Evolutionary conservation across 2,797 vertebrate species (phyloP).

Genomic region (Chrosomus eos): DNA sequence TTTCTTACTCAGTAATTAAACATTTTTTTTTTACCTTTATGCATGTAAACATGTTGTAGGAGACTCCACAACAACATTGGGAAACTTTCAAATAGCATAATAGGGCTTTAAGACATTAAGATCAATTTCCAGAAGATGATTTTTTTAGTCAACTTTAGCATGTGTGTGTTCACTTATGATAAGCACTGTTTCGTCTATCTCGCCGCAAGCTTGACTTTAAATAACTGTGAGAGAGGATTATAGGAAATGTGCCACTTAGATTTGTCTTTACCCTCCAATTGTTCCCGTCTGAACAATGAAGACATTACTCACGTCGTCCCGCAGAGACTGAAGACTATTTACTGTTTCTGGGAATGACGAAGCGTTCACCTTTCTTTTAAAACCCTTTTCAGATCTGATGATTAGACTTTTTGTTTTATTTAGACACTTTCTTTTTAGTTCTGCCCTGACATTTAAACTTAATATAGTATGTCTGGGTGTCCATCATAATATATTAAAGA

Average conservation of each 20-base stretch:
- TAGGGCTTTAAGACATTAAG: too few species aligned
- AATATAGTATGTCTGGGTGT: neutral
- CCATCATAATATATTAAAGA: neutral
- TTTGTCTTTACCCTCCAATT: neutral
- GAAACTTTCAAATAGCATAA: too few species aligned
- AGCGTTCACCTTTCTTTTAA: constrained; percentile 51
- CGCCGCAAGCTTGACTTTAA: neutral
- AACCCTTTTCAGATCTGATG: constrained; percentile 28
- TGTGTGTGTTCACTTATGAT: too few species aligned
- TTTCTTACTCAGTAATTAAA: neutral
- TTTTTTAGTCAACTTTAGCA: too few species aligned
- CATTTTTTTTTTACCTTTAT: too few species aligned
- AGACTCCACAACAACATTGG: too few species aligned
- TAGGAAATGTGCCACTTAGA: constrained; percentile 18
- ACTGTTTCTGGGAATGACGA: constrained; percentile 57
- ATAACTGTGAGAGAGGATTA: neutral
- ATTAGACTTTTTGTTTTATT: constrained; percentile 32
- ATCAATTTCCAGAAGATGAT: too few species aligned
- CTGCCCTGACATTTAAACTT: neutral
- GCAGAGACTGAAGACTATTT: constrained; percentile 50
- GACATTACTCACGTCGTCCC: constrained; percentile 17
- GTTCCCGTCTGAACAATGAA: constrained; percentile 10
- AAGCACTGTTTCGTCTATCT: too few species aligned
- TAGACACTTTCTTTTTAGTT: neutral
- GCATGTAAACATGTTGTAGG: too few species aligned